These are phyloP conservation scores for Drosophila bifasciata DNA, from an alignment of 1,140 invertebrate species.

Conservation along the genomic window DNA sequence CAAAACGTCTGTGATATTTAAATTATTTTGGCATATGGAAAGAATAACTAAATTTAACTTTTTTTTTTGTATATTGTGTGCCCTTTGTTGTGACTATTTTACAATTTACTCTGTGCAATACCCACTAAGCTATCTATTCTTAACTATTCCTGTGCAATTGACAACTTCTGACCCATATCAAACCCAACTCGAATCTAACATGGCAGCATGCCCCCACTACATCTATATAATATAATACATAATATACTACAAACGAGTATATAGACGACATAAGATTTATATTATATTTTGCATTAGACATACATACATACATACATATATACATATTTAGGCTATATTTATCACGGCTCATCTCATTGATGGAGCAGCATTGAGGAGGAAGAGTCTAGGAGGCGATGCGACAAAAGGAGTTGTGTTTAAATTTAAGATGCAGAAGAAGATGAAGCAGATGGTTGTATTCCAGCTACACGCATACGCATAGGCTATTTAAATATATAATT, in stretches of 20 bases:
- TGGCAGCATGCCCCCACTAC: conserved; percentile 1
- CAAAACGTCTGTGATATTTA: conserved; percentile 81
- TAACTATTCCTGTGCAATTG: conserved; percentile 63
- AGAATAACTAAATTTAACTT: conserved; percentile 63
- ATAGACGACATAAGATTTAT: conserved; percentile 41
- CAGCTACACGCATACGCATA: conserved; percentile 48
- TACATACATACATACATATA: conserved; percentile 19
- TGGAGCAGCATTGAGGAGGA: not conserved
- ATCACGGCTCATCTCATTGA: too few species aligned
- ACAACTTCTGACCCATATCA: conserved; percentile 71
- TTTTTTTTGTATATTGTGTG: conserved; percentile 66
- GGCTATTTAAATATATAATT: conserved; percentile 62
- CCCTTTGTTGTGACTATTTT: conserved; percentile 51
- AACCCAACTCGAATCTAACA: conserved; percentile 53
- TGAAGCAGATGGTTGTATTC: conserved; percentile 61
- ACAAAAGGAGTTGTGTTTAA: conserved; percentile 57
- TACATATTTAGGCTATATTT: not conserved
- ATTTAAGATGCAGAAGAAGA: conserved; percentile 51
- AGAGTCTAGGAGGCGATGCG: conserved; percentile 20
- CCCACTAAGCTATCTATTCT: conserved; percentile 59
- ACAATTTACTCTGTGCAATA: conserved; percentile 71
- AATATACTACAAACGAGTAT: conserved; percentile 41
- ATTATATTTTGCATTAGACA: conserved; percentile 54
- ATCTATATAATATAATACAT: too few species aligned
- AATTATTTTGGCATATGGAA: conserved; percentile 68